phyloP scores from a whole-genome alignment of 2,113 vertebrate species.

The Charina bottae region DNA sequence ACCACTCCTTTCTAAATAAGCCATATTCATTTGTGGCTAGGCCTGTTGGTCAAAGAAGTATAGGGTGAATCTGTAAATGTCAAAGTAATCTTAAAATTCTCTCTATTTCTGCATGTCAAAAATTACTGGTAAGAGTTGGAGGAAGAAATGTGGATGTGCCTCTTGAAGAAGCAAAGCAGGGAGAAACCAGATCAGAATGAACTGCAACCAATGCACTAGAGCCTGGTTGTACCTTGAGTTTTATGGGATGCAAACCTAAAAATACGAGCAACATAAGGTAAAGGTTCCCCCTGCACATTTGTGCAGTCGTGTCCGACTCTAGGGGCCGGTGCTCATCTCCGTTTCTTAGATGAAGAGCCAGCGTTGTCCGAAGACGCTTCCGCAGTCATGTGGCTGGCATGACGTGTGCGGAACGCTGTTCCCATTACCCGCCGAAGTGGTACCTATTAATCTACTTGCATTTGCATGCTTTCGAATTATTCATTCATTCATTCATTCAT shows the following conservation, averaged over 20 bases:
- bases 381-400: no score
- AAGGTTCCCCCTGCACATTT: no score
- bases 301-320: no score
- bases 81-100: not conserved
- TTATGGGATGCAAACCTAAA: not conserved
- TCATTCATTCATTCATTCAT: no score
- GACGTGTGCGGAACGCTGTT: no score
- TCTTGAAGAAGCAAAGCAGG: not conserved
- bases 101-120: not conserved
- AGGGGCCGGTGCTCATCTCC: no score
- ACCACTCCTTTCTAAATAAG: not conserved
- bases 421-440: no score
- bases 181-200: not conserved
- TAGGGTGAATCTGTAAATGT: not conserved
- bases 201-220: not conserved
- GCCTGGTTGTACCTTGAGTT: not conserved
- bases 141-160: not conserved
- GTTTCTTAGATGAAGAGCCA: no score
- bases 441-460: no score
- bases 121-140: not conserved
- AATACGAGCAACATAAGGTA: not conserved
- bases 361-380: no score
- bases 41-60: not conserved
- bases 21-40: not conserved
- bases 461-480: no score